Base-by-base conservation (phyloP, 2,113 vertebrate genomes). In the Zosterops hypoxanthus region DNA sequence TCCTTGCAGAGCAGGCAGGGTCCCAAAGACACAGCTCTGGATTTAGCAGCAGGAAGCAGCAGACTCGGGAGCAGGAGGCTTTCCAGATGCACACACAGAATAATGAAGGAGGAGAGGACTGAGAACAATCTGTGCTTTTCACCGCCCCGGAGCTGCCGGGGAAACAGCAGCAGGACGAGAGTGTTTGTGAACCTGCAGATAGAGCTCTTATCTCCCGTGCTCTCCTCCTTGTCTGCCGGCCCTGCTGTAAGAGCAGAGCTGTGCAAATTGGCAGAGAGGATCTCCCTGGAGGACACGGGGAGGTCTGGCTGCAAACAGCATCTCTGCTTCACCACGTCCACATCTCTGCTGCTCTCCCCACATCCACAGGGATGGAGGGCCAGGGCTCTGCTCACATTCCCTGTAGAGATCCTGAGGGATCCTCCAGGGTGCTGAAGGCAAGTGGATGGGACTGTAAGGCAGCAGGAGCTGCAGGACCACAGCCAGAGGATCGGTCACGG, bases 271-370 rank as follows among this genome's bases (percentile, higher is more conserved):
- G 75, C 72, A 84, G 56, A 55, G n/a, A 77, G 71, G 79, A 36
- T 71, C 46, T 90, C 88, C 88, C 88, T 25, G 31, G 60, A 63
- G 82, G 34, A 57, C 53, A 33, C 0, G 0, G 69, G 0, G 50
- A 61, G 44, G 24, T 64, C 46, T 50, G 82, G 18, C 61, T 77
- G 90, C 76, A 33, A 72, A 55, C 33, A 50, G 71, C 68, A 73
- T 24, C 55, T 68, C 65, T 0, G 2, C 36, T 47, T 36, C n/a
- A n/a, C n/a, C 0, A 0, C 63, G 10, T 5, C 49, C 1, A 0
- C 44, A 20, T 23, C 61, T 39, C 23, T 28, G 61, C 87, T 60
- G 61, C 56, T 22, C 28, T 64, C 42, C 46, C 42, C 19, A 10
- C 1, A 2, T 2, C 3, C 3, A 33, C 1, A 3, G 41, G 34